A percentile compares a stretch with the other conserved stretches of the same genome.
phyloP scores from a whole-genome alignment of 2,113 vertebrate genomes.

The Uria aalge region DNA sequence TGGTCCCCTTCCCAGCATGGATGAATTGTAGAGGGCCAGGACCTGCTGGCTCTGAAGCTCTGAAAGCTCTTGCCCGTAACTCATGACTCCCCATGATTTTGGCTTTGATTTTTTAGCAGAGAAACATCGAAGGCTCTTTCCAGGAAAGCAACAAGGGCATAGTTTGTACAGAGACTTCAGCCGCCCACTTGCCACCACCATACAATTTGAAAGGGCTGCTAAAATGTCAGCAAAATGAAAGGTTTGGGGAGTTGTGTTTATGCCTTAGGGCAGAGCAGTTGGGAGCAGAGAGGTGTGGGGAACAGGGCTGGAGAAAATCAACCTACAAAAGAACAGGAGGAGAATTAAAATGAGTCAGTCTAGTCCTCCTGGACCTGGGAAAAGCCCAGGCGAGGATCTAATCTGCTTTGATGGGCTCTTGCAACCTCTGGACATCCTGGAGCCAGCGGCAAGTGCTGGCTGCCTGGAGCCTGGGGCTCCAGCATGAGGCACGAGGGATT shows the following conservation, averaged over 20 bases:
- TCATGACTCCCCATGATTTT: background rate
- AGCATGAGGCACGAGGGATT: rapidly evolving
- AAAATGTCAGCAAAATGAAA: background rate
- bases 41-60: background rate
- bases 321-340: background rate
- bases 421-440: rapidly evolving
- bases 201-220: background rate
- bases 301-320: background rate
- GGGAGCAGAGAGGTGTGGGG: background rate
- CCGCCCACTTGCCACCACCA: background rate
- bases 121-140: background rate
- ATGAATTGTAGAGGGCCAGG: background rate
- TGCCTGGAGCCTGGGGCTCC: background rate
- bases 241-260: background rate
- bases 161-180: background rate
- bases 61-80: background rate
- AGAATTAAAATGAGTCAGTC: background rate
- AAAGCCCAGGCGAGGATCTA: background rate
- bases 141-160: background rate
- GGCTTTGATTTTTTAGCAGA: background rate
- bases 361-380: background rate
- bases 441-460: background rate
- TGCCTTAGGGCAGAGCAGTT: background rate
- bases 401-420: rapidly evolving
- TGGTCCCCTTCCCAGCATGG: background rate